phyloP scores from a whole-genome alignment of 2,113 vertebrate species.

The Terrapene triunguis region DNA sequence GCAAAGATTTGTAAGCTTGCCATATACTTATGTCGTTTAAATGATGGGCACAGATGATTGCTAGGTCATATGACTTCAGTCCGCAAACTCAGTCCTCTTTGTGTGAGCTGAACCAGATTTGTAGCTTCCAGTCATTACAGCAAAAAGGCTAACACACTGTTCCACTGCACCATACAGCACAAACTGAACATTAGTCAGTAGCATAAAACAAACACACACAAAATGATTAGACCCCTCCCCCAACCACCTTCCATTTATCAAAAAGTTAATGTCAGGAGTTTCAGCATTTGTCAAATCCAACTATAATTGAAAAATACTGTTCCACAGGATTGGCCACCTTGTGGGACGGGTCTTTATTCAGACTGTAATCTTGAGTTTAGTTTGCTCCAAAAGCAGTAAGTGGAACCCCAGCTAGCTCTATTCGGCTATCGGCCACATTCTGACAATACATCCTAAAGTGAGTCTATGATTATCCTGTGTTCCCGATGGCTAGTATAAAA shows the following conservation, averaged over 20 bases:
- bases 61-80: background rate
- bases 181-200: background rate
- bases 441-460: constrained; percentile 2
- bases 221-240: background rate
- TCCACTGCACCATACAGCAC: constrained; percentile 39
- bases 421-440: constrained; percentile 2
- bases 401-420: constrained; percentile 32
- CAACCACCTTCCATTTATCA: constrained; percentile 29
- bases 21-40: background rate
- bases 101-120: background rate
- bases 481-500: background rate
- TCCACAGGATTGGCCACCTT: background rate
- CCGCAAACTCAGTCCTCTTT: background rate
- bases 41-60: background rate
- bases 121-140: background rate
- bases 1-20: background rate
- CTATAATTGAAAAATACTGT: constrained; percentile 30
- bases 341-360: constrained; percentile 21
- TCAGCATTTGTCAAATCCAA: constrained; percentile 12
- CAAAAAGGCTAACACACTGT: background rate
- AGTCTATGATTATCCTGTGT: background rate
- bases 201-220: background rate
- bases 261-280: constrained; percentile 41
- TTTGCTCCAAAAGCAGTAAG: constrained; percentile 5
- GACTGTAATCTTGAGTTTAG: constrained; percentile 19